Conservation (phyloP, 2,797 vertebrate species). For the Xiphorhynchus erythropygius region DNA sequence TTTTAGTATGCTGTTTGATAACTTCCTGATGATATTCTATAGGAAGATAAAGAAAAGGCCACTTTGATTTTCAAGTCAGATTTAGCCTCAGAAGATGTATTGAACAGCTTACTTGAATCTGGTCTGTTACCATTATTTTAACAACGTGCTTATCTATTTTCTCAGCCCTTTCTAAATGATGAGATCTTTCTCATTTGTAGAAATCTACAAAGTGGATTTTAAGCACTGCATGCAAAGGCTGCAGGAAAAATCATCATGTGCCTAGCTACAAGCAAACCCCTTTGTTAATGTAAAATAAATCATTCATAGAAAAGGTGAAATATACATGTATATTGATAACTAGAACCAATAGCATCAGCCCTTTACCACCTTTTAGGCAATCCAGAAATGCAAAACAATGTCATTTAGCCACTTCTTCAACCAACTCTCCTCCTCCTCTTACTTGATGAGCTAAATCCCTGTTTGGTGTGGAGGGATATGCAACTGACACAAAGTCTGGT, state of each 20-base stretch:
- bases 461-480: not conserved
- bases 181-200: not conserved
- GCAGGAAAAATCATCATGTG: not conserved
- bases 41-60: not conserved
- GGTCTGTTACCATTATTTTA: not conserved
- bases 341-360: not conserved
- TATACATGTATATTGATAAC: not conserved
- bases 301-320: not conserved
- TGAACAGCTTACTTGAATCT: not conserved
- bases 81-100: not conserved
- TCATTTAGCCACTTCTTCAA: not conserved
- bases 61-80: not conserved
- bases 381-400: not conserved
- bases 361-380: not conserved
- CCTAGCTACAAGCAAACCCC: not conserved
- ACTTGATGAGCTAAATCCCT: not conserved
- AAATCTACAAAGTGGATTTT: not conserved
- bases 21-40: not conserved
- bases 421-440: not conserved
- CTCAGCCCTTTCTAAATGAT: not conserved
- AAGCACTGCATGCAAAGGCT: not conserved
- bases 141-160: not conserved
- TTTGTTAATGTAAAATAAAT: not conserved
- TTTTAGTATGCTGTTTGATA: not conserved
- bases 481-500: not conserved